Evolutionary conservation across 2,797 vertebrate genomes (phyloP).

Genomic region (Aldrovandia affinis): DNA sequence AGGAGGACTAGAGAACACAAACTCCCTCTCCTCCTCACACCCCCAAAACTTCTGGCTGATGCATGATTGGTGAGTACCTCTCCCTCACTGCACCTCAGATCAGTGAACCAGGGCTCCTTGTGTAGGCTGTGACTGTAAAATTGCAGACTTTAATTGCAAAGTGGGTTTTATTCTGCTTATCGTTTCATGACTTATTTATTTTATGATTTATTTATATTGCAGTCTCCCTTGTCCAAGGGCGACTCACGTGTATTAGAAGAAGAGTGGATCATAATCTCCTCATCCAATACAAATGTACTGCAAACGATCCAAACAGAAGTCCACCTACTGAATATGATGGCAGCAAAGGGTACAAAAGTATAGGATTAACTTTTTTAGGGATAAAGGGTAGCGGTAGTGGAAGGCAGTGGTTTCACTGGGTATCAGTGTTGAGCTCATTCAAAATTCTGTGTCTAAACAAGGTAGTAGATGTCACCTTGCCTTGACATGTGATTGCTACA

Average conservation of each 20-base stretch:
- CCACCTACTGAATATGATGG: neutral
- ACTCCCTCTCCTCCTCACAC: neutral
- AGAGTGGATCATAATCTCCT: neutral
- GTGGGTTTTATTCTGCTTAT: neutral
- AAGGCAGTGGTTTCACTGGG: neutral
- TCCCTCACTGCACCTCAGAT: neutral
- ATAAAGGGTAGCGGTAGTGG: neutral
- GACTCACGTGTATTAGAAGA: neutral
- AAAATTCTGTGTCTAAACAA: neutral
- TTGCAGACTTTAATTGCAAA: constrained; percentile 9
- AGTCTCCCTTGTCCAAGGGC: neutral
- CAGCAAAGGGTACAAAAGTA: neutral
- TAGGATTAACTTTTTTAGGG: neutral
- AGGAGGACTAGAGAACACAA: neutral
- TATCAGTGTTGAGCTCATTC: neutral
- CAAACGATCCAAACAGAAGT: neutral
- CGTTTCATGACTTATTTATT: constrained; percentile 11
- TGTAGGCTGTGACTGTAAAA: constrained; percentile 11
- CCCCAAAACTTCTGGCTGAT: constrained; percentile 18
- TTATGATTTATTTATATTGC: neutral
- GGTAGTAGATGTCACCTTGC: neutral
- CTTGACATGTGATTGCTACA: neutral
- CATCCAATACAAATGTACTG: neutral
- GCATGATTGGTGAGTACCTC: neutral
- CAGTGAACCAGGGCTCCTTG: neutral